Base-by-base conservation (phyloP, 2,797 vertebrate species). In the Lepidocolaptes lacrymiger region DNA sequence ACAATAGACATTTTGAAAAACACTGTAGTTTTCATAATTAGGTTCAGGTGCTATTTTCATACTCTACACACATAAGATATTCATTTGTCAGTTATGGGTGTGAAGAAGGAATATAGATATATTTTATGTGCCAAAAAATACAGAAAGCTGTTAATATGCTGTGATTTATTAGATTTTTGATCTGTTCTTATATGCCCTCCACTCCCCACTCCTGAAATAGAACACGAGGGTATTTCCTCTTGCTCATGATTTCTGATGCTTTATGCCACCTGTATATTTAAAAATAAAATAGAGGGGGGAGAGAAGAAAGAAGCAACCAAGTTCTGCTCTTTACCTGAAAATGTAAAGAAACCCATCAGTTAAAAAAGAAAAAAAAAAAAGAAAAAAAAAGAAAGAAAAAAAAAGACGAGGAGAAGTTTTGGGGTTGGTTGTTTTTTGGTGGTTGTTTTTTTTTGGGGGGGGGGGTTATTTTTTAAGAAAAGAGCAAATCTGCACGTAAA, bases 201-300 rank as follows among this genome's bases (percentile, higher is more conserved):
- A 82, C 18, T 96, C 17, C 14, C 28, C 24, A 6, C 28, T 93
- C 59, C 27, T 64, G 58, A 89, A 32, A 73, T 11, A 91, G 41
- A 89, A 55, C 16, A 66, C 72, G 76, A 91, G 23, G 56, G 85
- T 27, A 23, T 62, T 86, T 93, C 30, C 11, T 91, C 26, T 49
- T 91, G 21, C 30, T 95, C 83, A 68, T 91, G 16, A 68, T 89
- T 85, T 91, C 52, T 58, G 8, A 34, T 76, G 2, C 8, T 81
- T 93, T 97, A 91, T 93, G 73, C 19, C 5, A 75, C 8, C 10
- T 83, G 7, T 8, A 20, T 36, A 67, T 66, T 14, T 46, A 32
- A 8, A 0, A 28, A 54, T n/a, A 4, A 10, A 6, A 44, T 14
- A 8, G 43, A 15, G 0, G 2, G 0, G 4, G 1, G 22, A 14